These are phyloP conservation scores for Zaprionus gabonicus DNA, from an alignment of 1,140 invertebrate genomes.

Conservation along the genomic window DNA sequence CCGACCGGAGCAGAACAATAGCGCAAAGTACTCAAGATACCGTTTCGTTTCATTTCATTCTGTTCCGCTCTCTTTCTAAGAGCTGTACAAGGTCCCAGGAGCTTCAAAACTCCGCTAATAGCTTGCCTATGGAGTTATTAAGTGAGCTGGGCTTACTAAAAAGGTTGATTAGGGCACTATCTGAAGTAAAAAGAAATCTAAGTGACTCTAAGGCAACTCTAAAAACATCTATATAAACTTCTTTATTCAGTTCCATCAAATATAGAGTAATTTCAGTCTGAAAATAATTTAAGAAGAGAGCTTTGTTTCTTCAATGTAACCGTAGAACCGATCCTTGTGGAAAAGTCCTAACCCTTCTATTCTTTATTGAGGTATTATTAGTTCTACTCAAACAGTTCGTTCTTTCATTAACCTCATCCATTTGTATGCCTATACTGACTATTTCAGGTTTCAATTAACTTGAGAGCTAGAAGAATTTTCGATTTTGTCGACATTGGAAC, in stretches of 20 bases:
- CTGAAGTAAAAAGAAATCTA: neutral
- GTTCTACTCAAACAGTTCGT: neutral
- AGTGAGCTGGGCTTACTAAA: neutral
- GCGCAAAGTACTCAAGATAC: conserved; percentile 3
- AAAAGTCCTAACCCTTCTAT: no score
- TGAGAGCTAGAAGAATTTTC: neutral
- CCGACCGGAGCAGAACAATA: conserved; percentile 26
- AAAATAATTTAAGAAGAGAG: no score
- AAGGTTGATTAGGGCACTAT: neutral
- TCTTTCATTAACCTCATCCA: neutral
- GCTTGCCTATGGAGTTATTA: neutral
- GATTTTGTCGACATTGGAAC: neutral
- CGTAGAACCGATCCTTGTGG: no score
- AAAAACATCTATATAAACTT: neutral
- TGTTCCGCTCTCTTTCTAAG: neutral
- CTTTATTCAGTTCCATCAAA: no score
- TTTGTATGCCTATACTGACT: neutral
- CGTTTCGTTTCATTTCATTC: neutral
- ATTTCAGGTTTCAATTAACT: neutral
- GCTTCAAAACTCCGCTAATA: neutral
- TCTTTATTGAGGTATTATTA: neutral
- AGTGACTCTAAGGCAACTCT: neutral
- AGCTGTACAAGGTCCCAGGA: neutral
- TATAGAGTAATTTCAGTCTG: no score
- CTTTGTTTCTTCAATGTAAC: no score